Base-by-base conservation (phyloP, 2,797 vertebrate species). In the Bovichtus diacanthus region DNA sequence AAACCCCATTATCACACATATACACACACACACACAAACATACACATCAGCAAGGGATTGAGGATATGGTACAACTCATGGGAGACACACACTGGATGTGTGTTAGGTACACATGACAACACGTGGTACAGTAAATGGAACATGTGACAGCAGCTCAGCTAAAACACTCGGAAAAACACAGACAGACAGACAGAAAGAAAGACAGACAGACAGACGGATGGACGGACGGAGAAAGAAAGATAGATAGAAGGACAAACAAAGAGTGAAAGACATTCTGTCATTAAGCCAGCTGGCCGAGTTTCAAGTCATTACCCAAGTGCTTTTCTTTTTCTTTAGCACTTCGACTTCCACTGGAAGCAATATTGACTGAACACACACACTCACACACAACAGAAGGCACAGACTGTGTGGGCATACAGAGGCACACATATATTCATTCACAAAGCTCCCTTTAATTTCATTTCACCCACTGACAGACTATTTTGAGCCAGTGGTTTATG, bases 261-360 rank as follows among this genome's bases (percentile, higher is more conserved):
- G 47, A 78, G 70, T 72, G 64, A 85, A 70, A 92, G 39, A 80
- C 60, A 74, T 66, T 74, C 25, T 47, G 81, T 67, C 61, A 82
- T 36, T 39, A 31, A 83, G 81, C 80, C 87, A 90, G 74, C 81
- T 92, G 93, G 92, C 85, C 19, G 16, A 15, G 64, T 83, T 90
- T 89, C 87, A 93, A 90, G 78, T 91, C 88, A 92, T 91, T 92
- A 88, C 81, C 81, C 78, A 73, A 92, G 85, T 89, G 89, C 90
- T 88, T 87, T 82, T 78, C 70, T 62, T 80, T 89, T 75, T 70
- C 67, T 76, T 84, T 75, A 75, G 70, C 87, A 69, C 86, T 82
- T 90, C 54, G 63, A 69, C 78, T 84, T 84, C 55, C 80, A 78
- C 68, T 71, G 70, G 82, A 82, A 70, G 54, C 58, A 61, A 76